A percentile compares a stretch with the other conserved stretches of the same genome.
Conservation (phyloP, 92 coral and sea anemone genomes). For the Phymanthus crucifer region DNA sequence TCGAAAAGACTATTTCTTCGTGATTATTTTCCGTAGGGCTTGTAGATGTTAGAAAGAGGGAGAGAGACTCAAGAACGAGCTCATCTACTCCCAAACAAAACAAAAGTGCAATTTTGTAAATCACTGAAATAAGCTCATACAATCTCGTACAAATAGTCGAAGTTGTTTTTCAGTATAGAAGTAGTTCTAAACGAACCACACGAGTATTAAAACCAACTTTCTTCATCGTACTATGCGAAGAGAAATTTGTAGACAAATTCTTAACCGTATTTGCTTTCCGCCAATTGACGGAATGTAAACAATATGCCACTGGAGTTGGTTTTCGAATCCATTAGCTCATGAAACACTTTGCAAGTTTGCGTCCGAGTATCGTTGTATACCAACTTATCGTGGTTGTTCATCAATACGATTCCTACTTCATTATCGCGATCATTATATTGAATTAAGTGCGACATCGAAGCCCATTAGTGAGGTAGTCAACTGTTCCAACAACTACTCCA, state of each 20-base stretch:
- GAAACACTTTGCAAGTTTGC: neutral
- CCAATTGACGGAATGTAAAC: neutral
- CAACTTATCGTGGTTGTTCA: neutral
- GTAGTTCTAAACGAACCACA: too few relatives aligned
- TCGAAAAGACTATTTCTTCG: constrained; percentile 11
- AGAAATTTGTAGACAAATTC: neutral
- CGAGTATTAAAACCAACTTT: too few relatives aligned
- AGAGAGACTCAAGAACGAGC: neutral
- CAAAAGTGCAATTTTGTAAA: too few relatives aligned
- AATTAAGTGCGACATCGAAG: neutral
- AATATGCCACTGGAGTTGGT: neutral
- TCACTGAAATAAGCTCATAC: too few relatives aligned
- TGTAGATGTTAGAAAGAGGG: neutral
- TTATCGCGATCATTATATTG: neutral
- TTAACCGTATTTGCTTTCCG: neutral
- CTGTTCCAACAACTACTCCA: neutral
- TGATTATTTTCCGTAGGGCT: neutral
- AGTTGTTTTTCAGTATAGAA: too few relatives aligned
- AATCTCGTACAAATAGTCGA: too few relatives aligned
- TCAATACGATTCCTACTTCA: neutral
- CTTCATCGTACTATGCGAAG: neutral
- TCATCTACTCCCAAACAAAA: too few relatives aligned
- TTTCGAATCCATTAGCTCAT: neutral
- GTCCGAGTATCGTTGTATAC: neutral
- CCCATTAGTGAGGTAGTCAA: neutral